phyloP scores from a whole-genome alignment of 1,140 invertebrate species.

The Platyura marginata region DNA sequence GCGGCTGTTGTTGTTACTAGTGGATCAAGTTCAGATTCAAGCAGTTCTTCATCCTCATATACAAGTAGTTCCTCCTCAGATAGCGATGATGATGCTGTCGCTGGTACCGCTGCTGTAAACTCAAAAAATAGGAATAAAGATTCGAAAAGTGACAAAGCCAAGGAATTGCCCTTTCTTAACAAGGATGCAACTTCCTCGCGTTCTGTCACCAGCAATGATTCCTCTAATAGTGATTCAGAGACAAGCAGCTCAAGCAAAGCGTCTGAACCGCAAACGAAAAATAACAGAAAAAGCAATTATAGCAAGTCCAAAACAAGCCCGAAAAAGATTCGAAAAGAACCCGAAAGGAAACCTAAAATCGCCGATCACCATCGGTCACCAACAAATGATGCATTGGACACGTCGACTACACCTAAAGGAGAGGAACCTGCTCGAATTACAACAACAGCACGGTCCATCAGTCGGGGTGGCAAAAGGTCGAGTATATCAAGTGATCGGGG shows the following conservation, averaged over 20 bases:
- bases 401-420: too few relatives aligned
- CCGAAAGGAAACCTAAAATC: background rate
- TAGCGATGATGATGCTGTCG: background rate
- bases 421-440: constrained; percentile 41
- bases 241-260: background rate
- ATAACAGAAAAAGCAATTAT: background rate
- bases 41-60: constrained; percentile 24
- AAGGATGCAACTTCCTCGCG: constrained; percentile 34
- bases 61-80: constrained; percentile 28
- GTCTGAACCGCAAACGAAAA: background rate
- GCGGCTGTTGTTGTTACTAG: constrained; percentile 13
- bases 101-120: background rate
- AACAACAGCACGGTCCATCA: background rate
- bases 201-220: constrained; percentile 26
- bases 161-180: constrained; percentile 39
- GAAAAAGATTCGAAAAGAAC: background rate
- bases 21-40: constrained; percentile 24
- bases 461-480: background rate
- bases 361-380: background rate
- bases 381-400: too few relatives aligned
- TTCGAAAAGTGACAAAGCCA: background rate
- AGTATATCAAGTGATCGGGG: background rate
- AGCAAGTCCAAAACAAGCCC: background rate
- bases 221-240: constrained; percentile 9
- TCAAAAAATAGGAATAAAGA: background rate